Base-by-base conservation (phyloP, 2,888 invertebrate species). In the Pedicia rivosa region DNA sequence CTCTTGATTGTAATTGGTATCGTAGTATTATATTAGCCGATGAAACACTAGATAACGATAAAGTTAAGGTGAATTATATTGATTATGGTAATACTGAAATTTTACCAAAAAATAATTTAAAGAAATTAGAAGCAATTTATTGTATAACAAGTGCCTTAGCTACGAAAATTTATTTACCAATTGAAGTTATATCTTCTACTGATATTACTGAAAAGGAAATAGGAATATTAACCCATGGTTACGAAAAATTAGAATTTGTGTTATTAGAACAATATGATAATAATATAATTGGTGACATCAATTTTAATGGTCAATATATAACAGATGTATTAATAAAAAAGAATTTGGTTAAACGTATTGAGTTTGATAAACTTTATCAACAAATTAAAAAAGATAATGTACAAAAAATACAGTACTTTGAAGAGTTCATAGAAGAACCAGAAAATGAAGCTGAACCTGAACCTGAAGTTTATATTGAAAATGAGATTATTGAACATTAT, bases 71-170 rank as follows among this genome's bases (percentile, higher is more conserved):
- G 1, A 43, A 49, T 3, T 80, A 68, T 50, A 52, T 75, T 1
- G 83, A 83, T 53, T 81, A 79, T 43, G 83, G 82, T 26, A 78
- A 79, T 51, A 55, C 59, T 0, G 79, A 81, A 55, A 56, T 59
- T 5, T 50, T 81, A 1, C 39, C 63, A 1, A 55, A 36, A 38
- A 51, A 47, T 3, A 44, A 59, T 3, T 37, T 74, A 1, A 71
- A 66, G 48, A 53, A 56, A 39, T 55, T 72, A 6, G 65, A 70
- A 38, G 46, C 63, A 2, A 51, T 57, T 38, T 70, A 68, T 54
- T 58, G 41, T 13, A 44, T 50, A 35, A 46, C 44, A n/a, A 54
- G 54, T 39, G 50, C 55, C n/a, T 54, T 48, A 36, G 59, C 50
- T 3, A 43, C 55, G 16, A 57, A 57, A 42, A 42, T 60, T 4